These are phyloP conservation scores for Harpagoxenus sublaevis DNA, from an alignment of 2,888 invertebrate species.

Conservation along the genomic window DNA sequence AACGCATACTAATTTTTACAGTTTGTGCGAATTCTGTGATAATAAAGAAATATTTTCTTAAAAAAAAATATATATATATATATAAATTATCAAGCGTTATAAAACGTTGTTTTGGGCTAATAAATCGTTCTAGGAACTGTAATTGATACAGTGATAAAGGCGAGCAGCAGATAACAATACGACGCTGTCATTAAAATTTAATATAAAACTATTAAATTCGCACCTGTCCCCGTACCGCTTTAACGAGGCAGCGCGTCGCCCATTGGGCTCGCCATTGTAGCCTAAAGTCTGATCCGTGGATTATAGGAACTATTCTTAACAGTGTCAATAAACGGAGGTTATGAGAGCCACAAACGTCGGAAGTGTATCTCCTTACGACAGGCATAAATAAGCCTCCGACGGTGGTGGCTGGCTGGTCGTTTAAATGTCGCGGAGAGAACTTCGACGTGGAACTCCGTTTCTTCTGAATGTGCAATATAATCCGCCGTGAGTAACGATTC, in stretches of 20 bases:
- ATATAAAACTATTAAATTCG: conserved; percentile 53
- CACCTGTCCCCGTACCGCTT: conserved; percentile 38
- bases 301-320: conserved; percentile 73
- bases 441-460: conserved; percentile 40
- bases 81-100: neutral
- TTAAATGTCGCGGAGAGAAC: conserved; percentile 71
- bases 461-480: conserved; percentile 48
- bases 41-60: neutral
- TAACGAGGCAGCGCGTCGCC: conserved; percentile 60
- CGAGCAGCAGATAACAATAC: neutral
- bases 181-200: conserved; percentile 37
- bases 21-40: neutral
- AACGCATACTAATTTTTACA: neutral
- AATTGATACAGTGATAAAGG: neutral
- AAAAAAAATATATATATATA: too few relatives aligned
- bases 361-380: conserved; percentile 76
- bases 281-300: conserved; percentile 59
- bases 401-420: conserved; percentile 67
- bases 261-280: conserved; percentile 10
- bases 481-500: conserved; percentile 36
- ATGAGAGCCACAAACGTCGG: conserved; percentile 76
- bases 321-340: conserved; percentile 76
- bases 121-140: conserved; percentile 2
- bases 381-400: conserved; percentile 73
- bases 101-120: neutral